phyloP scores from a whole-genome alignment of 2,888 invertebrate genomes.

The Heliconius erato region DNA sequence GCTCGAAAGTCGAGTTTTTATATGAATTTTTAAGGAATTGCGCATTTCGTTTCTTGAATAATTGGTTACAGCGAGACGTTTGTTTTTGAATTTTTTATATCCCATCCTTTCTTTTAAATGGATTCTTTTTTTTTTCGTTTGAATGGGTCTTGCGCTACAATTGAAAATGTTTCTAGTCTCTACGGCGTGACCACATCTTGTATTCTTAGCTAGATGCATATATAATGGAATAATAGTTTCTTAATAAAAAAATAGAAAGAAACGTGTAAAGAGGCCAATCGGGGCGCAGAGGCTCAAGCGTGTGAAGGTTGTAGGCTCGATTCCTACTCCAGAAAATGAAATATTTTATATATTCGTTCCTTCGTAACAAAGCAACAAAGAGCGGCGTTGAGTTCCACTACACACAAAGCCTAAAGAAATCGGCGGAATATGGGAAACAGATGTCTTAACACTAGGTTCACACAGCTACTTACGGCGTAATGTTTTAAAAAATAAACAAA shows the following conservation, averaged over 20 bases:
- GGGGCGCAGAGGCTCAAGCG: no score
- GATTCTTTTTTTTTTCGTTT: conserved; percentile 4
- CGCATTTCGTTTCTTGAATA: conserved; percentile 45
- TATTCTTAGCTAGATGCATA: conserved; percentile 4
- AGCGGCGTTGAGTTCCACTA: no score
- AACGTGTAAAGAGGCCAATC: no score
- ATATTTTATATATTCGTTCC: no score
- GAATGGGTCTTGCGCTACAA: neutral
- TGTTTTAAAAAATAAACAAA: no score
- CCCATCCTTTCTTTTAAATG: conserved; percentile 39
- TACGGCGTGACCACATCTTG: conserved; percentile 15
- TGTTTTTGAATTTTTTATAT: conserved; percentile 40
- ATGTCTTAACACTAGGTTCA: no score
- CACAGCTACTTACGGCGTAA: no score
- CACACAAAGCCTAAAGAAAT: no score
- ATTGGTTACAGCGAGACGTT: conserved; percentile 38
- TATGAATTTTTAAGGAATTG: conserved; percentile 50
- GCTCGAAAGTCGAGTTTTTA: conserved; percentile 28
- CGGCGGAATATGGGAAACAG: no score
- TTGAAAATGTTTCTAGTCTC: conserved; percentile 15
- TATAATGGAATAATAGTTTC: neutral
- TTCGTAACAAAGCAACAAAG: no score
- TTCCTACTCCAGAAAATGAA: no score
- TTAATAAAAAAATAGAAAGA: neutral
- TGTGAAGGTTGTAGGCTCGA: no score